phyloP scores from a whole-genome alignment of 2,113 vertebrate species.

The Oreochromis aureus region DNA sequence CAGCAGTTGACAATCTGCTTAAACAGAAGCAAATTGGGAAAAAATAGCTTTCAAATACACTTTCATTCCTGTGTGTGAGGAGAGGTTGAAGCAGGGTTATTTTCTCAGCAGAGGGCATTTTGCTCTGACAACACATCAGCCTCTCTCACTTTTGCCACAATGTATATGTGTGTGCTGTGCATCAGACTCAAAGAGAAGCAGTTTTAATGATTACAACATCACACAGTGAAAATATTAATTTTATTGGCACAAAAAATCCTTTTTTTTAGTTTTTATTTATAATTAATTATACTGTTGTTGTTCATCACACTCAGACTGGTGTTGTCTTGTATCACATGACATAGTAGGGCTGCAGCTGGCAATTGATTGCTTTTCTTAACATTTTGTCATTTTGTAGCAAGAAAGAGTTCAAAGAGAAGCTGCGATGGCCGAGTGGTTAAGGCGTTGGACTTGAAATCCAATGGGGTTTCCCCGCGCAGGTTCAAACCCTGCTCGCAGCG shows the following conservation, averaged over 20 bases:
- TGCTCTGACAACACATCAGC: conserved; percentile 22
- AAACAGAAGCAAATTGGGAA: conserved; percentile 64
- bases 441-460: neutral
- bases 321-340: neutral
- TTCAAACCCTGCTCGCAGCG: accelerated
- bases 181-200: neutral
- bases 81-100: conserved; percentile 41
- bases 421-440: neutral
- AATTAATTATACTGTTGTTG: neutral
- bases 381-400: neutral
- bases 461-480: neutral
- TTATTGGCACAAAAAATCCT: neutral
- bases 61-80: conserved; percentile 44
- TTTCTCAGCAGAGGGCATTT: conserved; percentile 44
- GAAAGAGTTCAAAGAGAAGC: accelerated
- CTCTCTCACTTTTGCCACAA: neutral
- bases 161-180: neutral
- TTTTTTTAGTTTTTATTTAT: neutral
- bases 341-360: neutral
- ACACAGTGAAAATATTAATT: neutral
- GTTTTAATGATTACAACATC: neutral
- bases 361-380: neutral
- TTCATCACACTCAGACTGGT: neutral
- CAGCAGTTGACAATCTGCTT: conserved; percentile 64
- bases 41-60: conserved; percentile 62